These are phyloP conservation scores for Chelidonichthys spinosus DNA, from an alignment of 2,797 vertebrate species.

Conservation along the genomic window DNA sequence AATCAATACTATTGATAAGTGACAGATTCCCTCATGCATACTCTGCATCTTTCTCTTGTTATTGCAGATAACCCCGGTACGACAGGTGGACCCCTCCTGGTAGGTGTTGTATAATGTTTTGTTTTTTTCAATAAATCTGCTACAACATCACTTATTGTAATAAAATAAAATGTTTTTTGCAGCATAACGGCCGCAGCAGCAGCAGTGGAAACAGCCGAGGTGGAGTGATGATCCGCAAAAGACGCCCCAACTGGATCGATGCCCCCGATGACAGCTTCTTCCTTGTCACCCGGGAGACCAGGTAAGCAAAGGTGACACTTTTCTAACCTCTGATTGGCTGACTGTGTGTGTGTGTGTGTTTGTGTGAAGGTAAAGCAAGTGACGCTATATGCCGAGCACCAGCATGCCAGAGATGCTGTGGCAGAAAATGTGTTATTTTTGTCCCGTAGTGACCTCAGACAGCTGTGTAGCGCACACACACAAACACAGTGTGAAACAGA, in stretches of 20 bases:
- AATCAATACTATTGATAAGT: conserved; percentile 47
- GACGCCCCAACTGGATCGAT: conserved; percentile 98
- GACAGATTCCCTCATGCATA: conserved; percentile 41
- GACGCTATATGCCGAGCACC: background rate
- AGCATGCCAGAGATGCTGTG: conserved; percentile 3
- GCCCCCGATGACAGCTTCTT: conserved; percentile 98
- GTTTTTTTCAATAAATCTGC: background rate
- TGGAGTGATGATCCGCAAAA: conserved; percentile 85
- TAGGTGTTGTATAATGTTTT: conserved; percentile 70
- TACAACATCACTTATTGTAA: background rate
- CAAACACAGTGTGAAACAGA: background rate
- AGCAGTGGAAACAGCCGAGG: conserved; percentile 74
- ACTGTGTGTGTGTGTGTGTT: conserved; percentile 32
- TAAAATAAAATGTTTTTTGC: conserved; percentile 26
- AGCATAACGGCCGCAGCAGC: conserved; percentile 85
- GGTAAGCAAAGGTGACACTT: conserved; percentile 85
- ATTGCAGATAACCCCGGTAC: conserved; percentile 88
- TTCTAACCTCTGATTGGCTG: conserved; percentile 65
- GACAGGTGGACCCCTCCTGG: conserved; percentile 86
- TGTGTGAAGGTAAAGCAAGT: conserved; percentile 10
- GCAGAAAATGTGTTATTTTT: conserved; percentile 23
- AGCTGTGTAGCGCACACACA: background rate
- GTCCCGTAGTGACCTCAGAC: conserved; percentile 16
- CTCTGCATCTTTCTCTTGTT: conserved; percentile 53
- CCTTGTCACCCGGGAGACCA: conserved; percentile 98